A percentile compares a stretch with the other conserved stretches of the same genome.
Evolutionary conservation across 2,113 vertebrate species (phyloP).

Genomic region (Sminthopsis crassicaudata): DNA sequence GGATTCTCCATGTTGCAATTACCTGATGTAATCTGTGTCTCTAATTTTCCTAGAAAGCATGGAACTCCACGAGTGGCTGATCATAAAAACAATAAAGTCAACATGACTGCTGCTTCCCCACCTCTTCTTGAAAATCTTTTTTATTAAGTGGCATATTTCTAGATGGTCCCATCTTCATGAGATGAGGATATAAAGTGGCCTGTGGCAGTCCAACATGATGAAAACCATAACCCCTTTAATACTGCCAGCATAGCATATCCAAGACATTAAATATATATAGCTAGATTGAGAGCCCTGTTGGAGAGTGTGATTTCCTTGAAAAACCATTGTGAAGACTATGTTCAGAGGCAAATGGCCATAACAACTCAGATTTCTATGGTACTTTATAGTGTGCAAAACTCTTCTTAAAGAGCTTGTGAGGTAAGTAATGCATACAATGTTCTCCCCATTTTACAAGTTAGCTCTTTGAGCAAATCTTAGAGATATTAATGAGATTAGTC

Average conservation of each 20-base stretch:
- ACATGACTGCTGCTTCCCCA: background rate
- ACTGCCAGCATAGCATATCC: background rate
- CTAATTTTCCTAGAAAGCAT: conserved; percentile 55
- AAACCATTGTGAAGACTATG: conserved; percentile 27
- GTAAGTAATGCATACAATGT: background rate
- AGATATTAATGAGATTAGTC: background rate
- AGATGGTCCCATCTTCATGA: conserved; percentile 17
- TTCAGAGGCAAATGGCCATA: conserved; percentile 41
- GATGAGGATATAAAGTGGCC: conserved; percentile 6
- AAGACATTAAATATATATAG: conserved; percentile 17
- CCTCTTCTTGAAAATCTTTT: conserved; percentile 54
- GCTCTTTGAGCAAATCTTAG: background rate
- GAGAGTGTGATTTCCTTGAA: conserved; percentile 54
- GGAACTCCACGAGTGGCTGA: conserved; percentile 4
- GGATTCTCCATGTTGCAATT: conserved; percentile 46
- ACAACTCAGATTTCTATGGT: background rate
- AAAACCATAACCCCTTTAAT: conserved; percentile 17
- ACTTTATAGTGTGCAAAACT: background rate
- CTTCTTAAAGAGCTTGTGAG: background rate
- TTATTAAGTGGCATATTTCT: conserved; percentile 26
- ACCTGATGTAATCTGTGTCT: conserved; percentile 51
- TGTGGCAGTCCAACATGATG: background rate
- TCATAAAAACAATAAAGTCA: conserved; percentile 51
- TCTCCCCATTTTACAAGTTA: background rate
- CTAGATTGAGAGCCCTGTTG: background rate